These are phyloP conservation scores for Opisthograptis luteolata DNA, from an alignment of 2,888 invertebrate genomes.

Conservation along the genomic window DNA sequence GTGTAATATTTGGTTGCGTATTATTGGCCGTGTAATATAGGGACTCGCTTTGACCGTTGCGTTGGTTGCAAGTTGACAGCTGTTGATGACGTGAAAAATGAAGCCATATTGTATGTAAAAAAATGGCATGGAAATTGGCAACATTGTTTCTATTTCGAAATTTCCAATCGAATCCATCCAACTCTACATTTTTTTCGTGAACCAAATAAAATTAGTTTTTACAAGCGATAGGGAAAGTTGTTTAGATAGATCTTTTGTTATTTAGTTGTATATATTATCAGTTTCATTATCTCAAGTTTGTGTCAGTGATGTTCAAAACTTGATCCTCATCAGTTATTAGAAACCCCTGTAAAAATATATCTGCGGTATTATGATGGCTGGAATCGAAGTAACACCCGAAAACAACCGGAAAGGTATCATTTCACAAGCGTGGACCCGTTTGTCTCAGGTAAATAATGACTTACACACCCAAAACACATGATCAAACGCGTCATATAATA, in stretches of 20 bases:
- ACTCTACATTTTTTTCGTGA: conserved; percentile 18
- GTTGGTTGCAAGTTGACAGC: too few relatives aligned
- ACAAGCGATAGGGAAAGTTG: conserved; percentile 6
- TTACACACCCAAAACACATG: conserved; percentile 13
- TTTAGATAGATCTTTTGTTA: conserved; percentile 12
- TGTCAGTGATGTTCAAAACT: conserved; percentile 46
- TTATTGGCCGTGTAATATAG: too few relatives aligned
- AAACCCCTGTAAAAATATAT: conserved; percentile 38
- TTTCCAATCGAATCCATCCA: conserved; percentile 22
- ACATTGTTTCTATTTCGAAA: conserved; percentile 27
- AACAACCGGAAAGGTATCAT: conserved; percentile 85
- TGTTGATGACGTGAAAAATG: conserved; percentile 34
- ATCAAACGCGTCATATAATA: conserved; percentile 9
- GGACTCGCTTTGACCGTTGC: too few relatives aligned
- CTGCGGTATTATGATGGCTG: conserved; percentile 85
- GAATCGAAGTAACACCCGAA: conserved; percentile 87
- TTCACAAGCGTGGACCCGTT: conserved; percentile 87
- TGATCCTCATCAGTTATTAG: conserved; percentile 13
- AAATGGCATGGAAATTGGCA: conserved; percentile 23
- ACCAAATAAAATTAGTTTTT: background rate
- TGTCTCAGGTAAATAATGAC: conserved; percentile 84
- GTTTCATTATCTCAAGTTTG: conserved; percentile 6
- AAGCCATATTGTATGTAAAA: too few relatives aligned
- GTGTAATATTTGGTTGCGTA: too few relatives aligned
- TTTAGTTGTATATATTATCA: conserved; percentile 11